Base-by-base conservation (phyloP, 2,888 invertebrate genomes). In the Sinhomidia bicolor region DNA sequence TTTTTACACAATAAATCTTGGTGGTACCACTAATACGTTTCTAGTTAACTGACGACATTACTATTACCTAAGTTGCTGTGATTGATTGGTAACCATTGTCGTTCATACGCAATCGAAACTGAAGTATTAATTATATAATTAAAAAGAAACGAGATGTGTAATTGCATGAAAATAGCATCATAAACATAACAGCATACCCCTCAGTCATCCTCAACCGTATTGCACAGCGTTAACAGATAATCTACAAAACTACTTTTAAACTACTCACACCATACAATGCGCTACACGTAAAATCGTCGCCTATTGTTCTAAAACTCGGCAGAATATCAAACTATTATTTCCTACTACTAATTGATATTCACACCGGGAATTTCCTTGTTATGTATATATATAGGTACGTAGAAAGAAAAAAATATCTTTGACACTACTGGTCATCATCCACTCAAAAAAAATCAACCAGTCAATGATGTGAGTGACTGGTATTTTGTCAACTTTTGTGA, bases 71-170 rank as follows among this genome's bases (percentile, higher is more conserved):
- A 41, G 71, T 71, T 71, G 71, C 29, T 71, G 44, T 71, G 71
- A 71, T 71, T 71, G 71, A 71, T 71, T 71, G 71, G 71, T 71
- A 71, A 71, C 71, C 41, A 71, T 71, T 71, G 71, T 65, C 65
- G 65, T 36, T 20, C 65, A 36, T 65, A 65, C 29, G 32, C n/a
- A 36, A 65, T 65, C 62, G 62, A 29, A 62, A 62, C 9, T 29
- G 12, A 62, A 62, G 29, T 44, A 12, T 12, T n/a, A n/a, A n/a
- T n/a, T n/a, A n/a, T n/a, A n/a, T n/a, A n/a, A n/a, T n/a, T n/a
- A 44, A 44, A 9, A 3, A 44, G 44, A 12, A 44, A 44, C 12
- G 12, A 6, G 5, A 9, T 36, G 36, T 36, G 36, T 36, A n/a
- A n/a, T n/a, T n/a, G n/a, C n/a, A n/a, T n/a, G n/a, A n/a, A n/a